Percentiles rank a stretch among this genome's conserved stretches.
phyloP scores from a whole-genome alignment of 1,140 invertebrate species.

The Archivesica marissinica region DNA sequence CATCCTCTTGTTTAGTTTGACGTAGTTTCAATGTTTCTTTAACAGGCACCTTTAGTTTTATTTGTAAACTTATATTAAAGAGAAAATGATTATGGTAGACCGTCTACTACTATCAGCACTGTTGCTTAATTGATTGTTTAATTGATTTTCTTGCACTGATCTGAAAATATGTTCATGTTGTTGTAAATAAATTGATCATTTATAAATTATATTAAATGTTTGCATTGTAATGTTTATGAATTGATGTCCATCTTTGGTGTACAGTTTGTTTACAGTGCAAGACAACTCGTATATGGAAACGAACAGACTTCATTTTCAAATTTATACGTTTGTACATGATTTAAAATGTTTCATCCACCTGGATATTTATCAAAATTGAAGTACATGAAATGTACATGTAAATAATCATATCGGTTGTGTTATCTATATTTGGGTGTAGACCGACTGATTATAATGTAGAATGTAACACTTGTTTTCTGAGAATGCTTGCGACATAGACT shows the following conservation, averaged over 20 bases:
- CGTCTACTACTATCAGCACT: slow-evolving; percentile 12
- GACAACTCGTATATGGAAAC: slow-evolving; percentile 6
- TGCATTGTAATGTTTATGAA: not conserved
- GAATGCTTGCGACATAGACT: not conserved
- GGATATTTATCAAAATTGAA: not conserved
- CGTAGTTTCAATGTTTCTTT: slow-evolving; percentile 37
- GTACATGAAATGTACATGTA: not conserved
- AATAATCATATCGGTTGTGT: not conserved
- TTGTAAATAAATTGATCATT: slow-evolving; percentile 10
- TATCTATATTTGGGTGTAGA: slow-evolving; percentile 12
- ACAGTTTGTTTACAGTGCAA: slow-evolving; percentile 41
- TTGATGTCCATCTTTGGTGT: not conserved
- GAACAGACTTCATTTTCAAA: not conserved
- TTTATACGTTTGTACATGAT: not conserved
- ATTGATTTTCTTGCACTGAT: slow-evolving; percentile 46
- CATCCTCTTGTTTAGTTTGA: slow-evolving; percentile 43
- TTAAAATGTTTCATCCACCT: not conserved
- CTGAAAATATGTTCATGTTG: slow-evolving; percentile 36
- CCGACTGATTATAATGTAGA: not conserved
- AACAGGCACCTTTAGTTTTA: slow-evolving; percentile 22
- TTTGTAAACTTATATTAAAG: not conserved
- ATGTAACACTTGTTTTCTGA: slow-evolving; percentile 23
- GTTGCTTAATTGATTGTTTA: slow-evolving; percentile 6
- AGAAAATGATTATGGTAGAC: not conserved
- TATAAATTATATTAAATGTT: not conserved